Evolutionary conservation across 2,888 invertebrate species (phyloP).

Genomic region (Metellina segmentata): DNA sequence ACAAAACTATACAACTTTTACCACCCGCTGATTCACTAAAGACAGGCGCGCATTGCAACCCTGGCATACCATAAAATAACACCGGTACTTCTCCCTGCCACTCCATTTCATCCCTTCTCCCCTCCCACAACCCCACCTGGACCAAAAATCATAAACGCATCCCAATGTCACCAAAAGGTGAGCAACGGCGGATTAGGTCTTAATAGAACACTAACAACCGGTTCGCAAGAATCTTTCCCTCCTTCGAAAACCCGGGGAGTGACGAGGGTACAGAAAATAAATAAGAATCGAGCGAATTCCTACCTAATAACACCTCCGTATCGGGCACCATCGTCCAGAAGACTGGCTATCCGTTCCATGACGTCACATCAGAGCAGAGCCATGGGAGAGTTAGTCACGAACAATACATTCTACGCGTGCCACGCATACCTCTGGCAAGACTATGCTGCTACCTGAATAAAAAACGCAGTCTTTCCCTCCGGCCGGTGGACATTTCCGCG

Average conservation of each 20-base stretch:
- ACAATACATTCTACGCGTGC: constrained; percentile 70
- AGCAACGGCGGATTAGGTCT: neutral
- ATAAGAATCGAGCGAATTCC: constrained; percentile 31
- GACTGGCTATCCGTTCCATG: constrained; percentile 8
- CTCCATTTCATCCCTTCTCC: neutral
- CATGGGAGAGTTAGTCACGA: constrained; percentile 55
- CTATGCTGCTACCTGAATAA: constrained; percentile 9
- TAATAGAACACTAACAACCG: constrained; percentile 27
- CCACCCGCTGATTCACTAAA: no score
- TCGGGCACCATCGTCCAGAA: neutral
- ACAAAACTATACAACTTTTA: no score
- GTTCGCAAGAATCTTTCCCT: neutral
- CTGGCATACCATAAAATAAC: no score
- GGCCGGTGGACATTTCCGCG: neutral
- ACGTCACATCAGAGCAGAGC: constrained; percentile 42
- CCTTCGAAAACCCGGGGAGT: neutral
- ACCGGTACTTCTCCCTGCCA: no score
- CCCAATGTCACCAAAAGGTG: neutral
- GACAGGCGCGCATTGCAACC: no score
- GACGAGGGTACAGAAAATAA: constrained; percentile 11
- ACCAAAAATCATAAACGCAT: neutral
- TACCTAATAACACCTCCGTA: constrained; percentile 44
- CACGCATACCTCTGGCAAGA: constrained; percentile 41
- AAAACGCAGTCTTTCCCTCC: neutral
- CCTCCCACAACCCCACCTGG: neutral